These are phyloP conservation scores for Leucopsar rothschildi DNA, from an alignment of 2,113 vertebrate genomes.

Conservation along the genomic window DNA sequence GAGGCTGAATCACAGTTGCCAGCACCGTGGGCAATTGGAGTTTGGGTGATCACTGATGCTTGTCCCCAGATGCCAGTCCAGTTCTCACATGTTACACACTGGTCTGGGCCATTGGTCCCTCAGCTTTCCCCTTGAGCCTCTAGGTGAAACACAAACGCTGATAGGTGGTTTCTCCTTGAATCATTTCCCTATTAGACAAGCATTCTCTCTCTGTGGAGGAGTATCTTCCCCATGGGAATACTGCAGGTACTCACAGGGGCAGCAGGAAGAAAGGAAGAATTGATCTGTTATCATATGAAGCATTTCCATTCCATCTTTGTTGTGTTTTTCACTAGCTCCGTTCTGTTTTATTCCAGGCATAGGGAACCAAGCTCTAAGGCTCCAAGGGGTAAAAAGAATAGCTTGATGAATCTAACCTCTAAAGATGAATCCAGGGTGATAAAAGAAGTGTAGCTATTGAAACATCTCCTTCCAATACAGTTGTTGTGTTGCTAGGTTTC, in stretches of 20 bases:
- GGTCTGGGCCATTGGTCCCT: not conserved
- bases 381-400: not conserved
- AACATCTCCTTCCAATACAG: conserved; percentile 11
- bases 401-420: conserved; percentile 9
- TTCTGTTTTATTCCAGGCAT: conserved; percentile 17
- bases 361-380: not conserved
- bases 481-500: conserved; percentile 62
- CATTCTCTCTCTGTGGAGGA: not conserved
- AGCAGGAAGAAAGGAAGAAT: not conserved
- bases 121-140: not conserved
- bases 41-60: not conserved
- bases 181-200: not conserved
- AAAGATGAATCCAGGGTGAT: not conserved
- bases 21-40: fast-evolving
- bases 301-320: not conserved
- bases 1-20: not conserved
- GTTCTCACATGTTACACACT: not conserved
- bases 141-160: not conserved
- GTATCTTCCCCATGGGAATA: not conserved
- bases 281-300: not conserved
- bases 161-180: not conserved
- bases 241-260: not conserved
- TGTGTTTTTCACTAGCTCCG: not conserved
- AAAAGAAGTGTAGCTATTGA: conserved; percentile 35
- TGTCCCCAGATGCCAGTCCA: not conserved